Evolutionary conservation across 2,888 invertebrate species (phyloP), one percentile per base, ranked within the genome.

Genomic region (Alloplasta piceator): DNA sequence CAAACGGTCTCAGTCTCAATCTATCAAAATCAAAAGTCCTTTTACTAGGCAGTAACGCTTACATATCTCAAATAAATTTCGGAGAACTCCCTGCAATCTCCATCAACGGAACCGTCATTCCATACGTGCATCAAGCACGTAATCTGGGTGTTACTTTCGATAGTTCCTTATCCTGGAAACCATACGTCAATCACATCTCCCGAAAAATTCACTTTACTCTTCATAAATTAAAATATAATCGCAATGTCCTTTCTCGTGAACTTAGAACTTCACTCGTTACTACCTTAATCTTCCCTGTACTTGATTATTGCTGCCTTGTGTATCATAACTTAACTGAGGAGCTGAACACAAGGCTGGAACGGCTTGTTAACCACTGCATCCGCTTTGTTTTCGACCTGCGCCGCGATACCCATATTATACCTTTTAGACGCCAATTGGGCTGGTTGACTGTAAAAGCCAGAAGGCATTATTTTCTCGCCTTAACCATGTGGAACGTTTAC

Each of bases 321-420:
- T 78, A 67, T n/a, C 26, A 58, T 4, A 73, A 73, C 16, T 7
- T 67, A 6, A 39, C 72, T 1, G 46, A 26, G 1, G 58, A 63
- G 0, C 36, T 46, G 1, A 43, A 79, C 9, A 9, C 63, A 7
- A 72, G 48, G 1, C 66, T 78, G 0, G 56, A 66, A 9, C 41
- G 38, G 0, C 55, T 74, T 0, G n/a, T 68, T 0, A 78, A 74
- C n/a, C 10, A 55, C n/a, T 26, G 16, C 5, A 72, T 72, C 12
- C 7, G 74, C 0, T 79, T 79, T n/a, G 58, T 73, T 10, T 67
- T 78, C 9, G 66, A 73, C 60, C 50, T 73, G 3, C 41, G 36
- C 1, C 50, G 58, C 1, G 75, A 75, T 36, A 60, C 39, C 6
- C 46, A 60, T n/a, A 60, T 73, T 5, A 60, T 72, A 7, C 78